Evolutionary conservation across 2,797 vertebrate species (phyloP).

Genomic region (Rallus crepitans): DNA sequence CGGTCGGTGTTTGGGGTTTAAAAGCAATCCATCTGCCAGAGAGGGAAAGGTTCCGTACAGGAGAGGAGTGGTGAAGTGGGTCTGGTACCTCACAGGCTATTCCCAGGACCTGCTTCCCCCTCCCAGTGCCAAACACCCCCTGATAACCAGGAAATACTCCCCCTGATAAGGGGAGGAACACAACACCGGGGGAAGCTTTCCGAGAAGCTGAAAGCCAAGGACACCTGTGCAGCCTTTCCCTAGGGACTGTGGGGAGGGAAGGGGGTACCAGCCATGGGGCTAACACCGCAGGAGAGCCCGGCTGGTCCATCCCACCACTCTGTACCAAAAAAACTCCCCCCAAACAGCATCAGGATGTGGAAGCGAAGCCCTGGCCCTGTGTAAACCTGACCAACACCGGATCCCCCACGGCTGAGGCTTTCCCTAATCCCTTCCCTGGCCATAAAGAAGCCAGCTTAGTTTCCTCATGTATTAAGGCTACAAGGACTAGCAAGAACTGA

Average conservation of each 20-base stretch:
- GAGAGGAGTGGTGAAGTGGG: background rate
- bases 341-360: background rate
- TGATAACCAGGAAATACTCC: no score
- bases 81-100: background rate
- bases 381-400: accelerated
- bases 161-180: background rate
- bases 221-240: accelerated
- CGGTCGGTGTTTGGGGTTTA: no score
- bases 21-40: background rate
- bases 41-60: background rate
- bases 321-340: background rate
- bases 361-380: accelerated
- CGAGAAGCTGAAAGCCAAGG: background rate
- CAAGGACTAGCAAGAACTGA: background rate
- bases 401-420: background rate
- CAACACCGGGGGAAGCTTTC: background rate
- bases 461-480: background rate
- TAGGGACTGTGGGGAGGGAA: background rate
- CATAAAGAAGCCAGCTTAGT: background rate
- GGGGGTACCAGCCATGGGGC: background rate
- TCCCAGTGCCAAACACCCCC: background rate
- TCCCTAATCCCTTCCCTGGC: background rate
- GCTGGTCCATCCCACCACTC: no score
- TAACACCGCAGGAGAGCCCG: background rate
- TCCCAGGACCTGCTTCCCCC: background rate